Evolutionary conservation across 2,888 invertebrate genomes (phyloP), one percentile per base, ranked within the genome.

Genomic region (Zelleria hepariella): DNA sequence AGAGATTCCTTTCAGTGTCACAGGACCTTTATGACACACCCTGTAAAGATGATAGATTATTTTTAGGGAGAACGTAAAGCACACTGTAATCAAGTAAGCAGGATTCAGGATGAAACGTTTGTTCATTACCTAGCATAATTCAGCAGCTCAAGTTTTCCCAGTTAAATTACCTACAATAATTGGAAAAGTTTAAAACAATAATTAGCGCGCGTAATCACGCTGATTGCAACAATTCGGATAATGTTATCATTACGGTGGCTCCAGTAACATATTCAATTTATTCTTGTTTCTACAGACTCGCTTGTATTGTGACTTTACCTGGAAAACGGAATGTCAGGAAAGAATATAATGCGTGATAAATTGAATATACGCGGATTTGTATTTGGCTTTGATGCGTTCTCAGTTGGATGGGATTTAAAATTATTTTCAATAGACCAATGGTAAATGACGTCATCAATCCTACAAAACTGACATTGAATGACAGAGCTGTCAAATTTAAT

Each of bases 131-230:
- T 42, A 42, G 32, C 32, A 42, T 42, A 42, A 42, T 42, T 15
- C 32, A 10, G n/a, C n/a, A n/a, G 32, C 32, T 15, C 32, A 42
- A 42, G 32, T 42, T 42, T 42, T 15, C 32, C 2, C 32, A 15
- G 20, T 51, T 20, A 51, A 51, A 51, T 51, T 51, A 21, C 23
- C 25, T 53, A 24, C 24, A 24, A 15, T 53, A 53, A 53, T 53
- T 24, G 20, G 53, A 10, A 53, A 53, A 53, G 53, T 53, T 53
- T 42, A 23, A 53, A 53, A 53, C 53, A 53, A 53, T 53, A 53
- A 53, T 53, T 53, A 53, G 53, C 26, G 10, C 15, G 2, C 25
- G 25, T 24, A 53, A 53, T 55, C 21, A 55, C 55, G 20, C 27
- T 32, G 55, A 55, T 55, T 55, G 32, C 54, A 26, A 25, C 15